phyloP scores from a whole-genome alignment of 1,140 invertebrate genomes.

The Sinella curviseta region DNA sequence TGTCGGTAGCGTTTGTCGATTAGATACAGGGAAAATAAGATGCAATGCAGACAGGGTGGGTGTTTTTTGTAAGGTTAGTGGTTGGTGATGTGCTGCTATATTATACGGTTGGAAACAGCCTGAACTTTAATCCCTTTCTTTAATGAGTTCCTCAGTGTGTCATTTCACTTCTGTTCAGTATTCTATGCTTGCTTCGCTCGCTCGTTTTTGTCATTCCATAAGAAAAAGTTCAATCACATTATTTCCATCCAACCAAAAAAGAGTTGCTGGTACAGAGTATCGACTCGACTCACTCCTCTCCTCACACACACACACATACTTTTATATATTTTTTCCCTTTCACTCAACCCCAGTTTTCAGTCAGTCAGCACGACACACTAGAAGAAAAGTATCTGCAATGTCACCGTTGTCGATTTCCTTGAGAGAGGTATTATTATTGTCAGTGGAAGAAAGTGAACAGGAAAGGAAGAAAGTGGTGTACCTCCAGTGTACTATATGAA shows the following conservation, averaged over 20 bases:
- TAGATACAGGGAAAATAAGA: too few relatives aligned
- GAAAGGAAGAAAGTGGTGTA: not conserved
- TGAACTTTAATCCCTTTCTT: conserved; percentile 38
- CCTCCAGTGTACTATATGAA: not conserved
- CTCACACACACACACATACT: not conserved
- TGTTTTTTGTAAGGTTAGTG: too few relatives aligned
- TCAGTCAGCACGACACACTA: not conserved
- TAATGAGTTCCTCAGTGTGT: conserved; percentile 40
- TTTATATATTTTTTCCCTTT: not conserved
- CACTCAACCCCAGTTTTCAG: not conserved
- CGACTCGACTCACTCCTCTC: not conserved
- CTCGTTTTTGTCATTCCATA: not conserved
- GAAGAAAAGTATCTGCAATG: not conserved
- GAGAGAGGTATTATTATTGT: conserved; percentile 6
- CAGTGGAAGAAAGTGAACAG: not conserved
- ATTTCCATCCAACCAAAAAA: conserved; percentile 3
- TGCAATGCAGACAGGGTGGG: too few relatives aligned
- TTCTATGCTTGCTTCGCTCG: not conserved
- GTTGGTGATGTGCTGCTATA: too few relatives aligned
- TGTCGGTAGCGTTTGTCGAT: too few relatives aligned
- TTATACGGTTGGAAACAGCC: too few relatives aligned
- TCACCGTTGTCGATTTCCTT: conserved; percentile 6
- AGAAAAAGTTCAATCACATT: conserved; percentile 7
- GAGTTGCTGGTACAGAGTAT: not conserved
- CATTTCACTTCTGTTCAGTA: conserved; percentile 26